Evolutionary conservation across 1,140 invertebrate genomes (phyloP).

Genomic region (Apocrypta bakeri): DNA sequence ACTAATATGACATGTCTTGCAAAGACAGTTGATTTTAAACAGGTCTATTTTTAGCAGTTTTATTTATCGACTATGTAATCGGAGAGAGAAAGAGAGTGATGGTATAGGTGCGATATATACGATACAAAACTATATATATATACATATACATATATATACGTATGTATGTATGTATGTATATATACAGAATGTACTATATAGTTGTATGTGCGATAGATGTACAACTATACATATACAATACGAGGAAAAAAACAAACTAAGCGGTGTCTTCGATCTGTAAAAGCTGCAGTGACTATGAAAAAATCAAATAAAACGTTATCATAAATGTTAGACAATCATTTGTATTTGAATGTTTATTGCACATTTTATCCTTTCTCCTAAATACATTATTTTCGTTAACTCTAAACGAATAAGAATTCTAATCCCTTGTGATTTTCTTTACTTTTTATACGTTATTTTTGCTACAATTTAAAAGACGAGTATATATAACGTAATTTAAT

Average conservation of each 20-base stretch:
- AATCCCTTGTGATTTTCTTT: no score
- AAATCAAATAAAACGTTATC: constrained; percentile 54
- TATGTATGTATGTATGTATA: no score
- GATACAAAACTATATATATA: not conserved
- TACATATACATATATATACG: not conserved
- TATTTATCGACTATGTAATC: constrained; percentile 17
- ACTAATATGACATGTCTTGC: not conserved
- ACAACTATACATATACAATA: not conserved
- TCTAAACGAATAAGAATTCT: no score
- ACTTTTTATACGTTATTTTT: no score
- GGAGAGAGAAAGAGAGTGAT: not conserved
- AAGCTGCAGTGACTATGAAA: constrained; percentile 30
- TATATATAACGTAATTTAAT: no score
- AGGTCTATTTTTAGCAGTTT: constrained; percentile 40
- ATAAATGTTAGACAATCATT: constrained; percentile 52
- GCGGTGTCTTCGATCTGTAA: constrained; percentile 40
- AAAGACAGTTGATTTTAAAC: constrained; percentile 14
- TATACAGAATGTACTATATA: no score
- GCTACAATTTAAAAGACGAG: no score
- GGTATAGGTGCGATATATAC: not conserved
- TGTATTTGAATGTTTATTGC: not conserved
- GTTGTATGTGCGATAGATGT: not conserved
- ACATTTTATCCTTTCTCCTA: not conserved
- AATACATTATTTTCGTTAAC: no score
- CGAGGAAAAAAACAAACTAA: constrained; percentile 25